A percentile compares a stretch with the other conserved stretches of the same genome.
phyloP scores from a whole-genome alignment of 2,797 vertebrate species.

The Coccyzus lansbergi region DNA sequence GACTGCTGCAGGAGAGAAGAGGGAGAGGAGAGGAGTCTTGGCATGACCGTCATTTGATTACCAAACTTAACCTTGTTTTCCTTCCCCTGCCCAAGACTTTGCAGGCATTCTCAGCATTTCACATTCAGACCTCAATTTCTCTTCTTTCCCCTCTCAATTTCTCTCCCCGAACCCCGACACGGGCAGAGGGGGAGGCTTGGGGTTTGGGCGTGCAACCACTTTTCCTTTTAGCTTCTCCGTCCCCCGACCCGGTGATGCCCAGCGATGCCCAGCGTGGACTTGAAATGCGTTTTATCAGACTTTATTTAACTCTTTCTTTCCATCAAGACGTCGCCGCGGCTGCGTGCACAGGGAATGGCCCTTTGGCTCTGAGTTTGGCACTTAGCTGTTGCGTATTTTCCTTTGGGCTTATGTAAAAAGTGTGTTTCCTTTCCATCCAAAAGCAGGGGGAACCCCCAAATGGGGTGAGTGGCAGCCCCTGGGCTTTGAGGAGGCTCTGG shows the following conservation, averaged over 20 bases:
- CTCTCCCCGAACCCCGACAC: fast-evolving
- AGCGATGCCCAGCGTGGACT: not conserved
- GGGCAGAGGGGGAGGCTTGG: not conserved
- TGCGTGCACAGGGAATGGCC: not conserved
- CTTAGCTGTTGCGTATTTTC: not conserved
- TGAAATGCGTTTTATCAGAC: not conserved
- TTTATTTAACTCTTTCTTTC: not conserved
- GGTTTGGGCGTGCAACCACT: not conserved
- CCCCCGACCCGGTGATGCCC: not conserved
- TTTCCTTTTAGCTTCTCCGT: not conserved
- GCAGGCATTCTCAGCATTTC: not conserved
- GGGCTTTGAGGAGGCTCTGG: not conserved
- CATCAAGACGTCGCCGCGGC: not conserved
- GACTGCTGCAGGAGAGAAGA: slow-evolving; percentile 48
- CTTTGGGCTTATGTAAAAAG: not conserved
- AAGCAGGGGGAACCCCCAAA: too few relatives aligned
- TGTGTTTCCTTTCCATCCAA: not conserved
- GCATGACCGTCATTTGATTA: not conserved
- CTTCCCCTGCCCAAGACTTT: not conserved
- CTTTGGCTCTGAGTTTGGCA: not conserved
- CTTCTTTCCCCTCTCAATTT: not conserved
- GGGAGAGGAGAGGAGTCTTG: not conserved
- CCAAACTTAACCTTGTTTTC: slow-evolving; percentile 49
- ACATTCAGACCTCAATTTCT: fast-evolving
- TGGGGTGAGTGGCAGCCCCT: too few relatives aligned